A percentile compares a stretch with the other conserved stretches of the same genome.
phyloP scores from a whole-genome alignment of 1,140 invertebrate species.

The Ceratosolen solmsi region DNA sequence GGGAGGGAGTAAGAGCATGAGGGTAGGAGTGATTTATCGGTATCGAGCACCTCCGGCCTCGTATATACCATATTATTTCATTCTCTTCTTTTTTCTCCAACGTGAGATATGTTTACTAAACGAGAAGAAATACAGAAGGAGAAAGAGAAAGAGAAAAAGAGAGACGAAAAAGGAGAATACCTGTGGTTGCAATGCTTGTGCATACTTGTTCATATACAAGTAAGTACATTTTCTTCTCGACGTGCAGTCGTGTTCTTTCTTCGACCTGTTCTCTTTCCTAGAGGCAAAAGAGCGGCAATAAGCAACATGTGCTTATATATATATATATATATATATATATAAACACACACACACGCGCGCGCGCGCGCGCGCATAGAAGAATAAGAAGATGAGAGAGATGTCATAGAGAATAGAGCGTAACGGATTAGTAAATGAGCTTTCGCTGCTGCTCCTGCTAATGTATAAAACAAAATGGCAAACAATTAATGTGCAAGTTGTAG shows the following conservation, averaged over 20 bases:
- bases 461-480: background rate
- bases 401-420: conserved; percentile 1
- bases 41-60: conserved; percentile 38
- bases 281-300: background rate
- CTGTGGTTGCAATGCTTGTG: background rate
- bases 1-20: too few relatives aligned
- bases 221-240: conserved; percentile 4
- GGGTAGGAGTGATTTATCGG: conserved; percentile 41
- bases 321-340: background rate
- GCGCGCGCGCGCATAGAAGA: background rate
- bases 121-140: background rate
- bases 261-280: too few relatives aligned
- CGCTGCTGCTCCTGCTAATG: conserved; percentile 1
- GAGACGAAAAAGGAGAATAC: background rate
- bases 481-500: background rate
- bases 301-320: background rate
- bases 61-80: conserved; percentile 46
- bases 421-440: background rate
- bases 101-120: conserved; percentile 45
- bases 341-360: background rate
- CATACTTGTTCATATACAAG: conserved; percentile 17
- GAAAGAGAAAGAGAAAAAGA: conserved; percentile 11
- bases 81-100: conserved; percentile 1
- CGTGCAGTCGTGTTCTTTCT: conserved; percentile 14
- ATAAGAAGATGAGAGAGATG: background rate